Conservation (phyloP, 2,888 invertebrate species). For the Zaprionus bogoriensis region DNA sequence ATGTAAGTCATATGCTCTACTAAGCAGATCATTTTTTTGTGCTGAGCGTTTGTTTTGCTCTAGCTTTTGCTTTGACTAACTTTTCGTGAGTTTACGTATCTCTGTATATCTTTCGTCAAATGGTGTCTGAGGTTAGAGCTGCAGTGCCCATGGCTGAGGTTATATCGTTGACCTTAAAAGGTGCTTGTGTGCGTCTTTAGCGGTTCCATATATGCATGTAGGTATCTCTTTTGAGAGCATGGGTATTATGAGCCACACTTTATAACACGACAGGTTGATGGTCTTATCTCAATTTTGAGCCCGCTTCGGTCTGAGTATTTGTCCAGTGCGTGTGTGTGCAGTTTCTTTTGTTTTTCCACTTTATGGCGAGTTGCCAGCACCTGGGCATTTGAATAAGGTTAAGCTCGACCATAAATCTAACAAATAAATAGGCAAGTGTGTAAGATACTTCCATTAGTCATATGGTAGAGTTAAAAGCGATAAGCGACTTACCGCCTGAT, state of each 20-base stretch:
- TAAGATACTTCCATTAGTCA: conserved; percentile 12
- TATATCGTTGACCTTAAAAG: conserved; percentile 25
- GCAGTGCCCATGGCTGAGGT: conserved; percentile 29
- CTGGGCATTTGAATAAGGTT: conserved; percentile 8
- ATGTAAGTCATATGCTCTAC: no score
- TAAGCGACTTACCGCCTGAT: no score
- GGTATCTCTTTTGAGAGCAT: conserved; percentile 1
- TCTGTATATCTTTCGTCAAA: conserved; percentile 14
- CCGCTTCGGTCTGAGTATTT: background rate
- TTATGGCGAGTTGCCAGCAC: conserved; percentile 7
- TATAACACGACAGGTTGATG: conserved; percentile 16
- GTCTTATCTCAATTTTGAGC: conserved; percentile 26
- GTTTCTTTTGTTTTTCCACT: conserved; percentile 8
- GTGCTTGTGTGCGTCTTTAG: conserved; percentile 12
- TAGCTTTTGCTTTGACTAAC: background rate
- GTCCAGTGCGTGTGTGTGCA: conserved; percentile 1
- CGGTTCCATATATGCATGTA: conserved; percentile 18
- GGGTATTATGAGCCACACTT: conserved; percentile 21
- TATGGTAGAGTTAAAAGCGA: background rate
- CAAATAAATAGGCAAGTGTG: conserved; percentile 3
- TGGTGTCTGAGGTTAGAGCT: conserved; percentile 42
- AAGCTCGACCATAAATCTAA: conserved; percentile 11
- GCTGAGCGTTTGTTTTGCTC: conserved; percentile 17
- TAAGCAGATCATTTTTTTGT: background rate
- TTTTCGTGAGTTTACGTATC: background rate